These are phyloP conservation scores for Chaenodraco wilsoni DNA, from an alignment of 2,797 vertebrate genomes.

Conservation along the genomic window DNA sequence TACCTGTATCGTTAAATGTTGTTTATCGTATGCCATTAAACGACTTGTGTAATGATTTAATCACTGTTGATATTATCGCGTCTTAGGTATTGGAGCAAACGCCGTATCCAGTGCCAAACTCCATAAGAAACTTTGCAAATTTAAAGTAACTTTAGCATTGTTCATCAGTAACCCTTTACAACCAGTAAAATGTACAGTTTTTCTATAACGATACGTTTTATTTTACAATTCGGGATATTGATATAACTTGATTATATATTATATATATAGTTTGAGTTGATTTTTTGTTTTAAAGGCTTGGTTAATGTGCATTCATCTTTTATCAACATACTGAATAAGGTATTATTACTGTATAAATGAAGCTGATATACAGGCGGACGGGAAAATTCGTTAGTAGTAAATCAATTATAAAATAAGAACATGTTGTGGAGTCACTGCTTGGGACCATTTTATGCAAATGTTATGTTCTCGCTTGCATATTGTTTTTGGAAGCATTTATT, in stretches of 20 bases:
- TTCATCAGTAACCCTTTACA: not conserved
- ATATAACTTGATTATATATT: no score
- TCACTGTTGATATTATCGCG: not conserved
- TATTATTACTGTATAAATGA: not conserved
- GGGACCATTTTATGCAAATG: no score
- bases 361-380: fast-evolving
- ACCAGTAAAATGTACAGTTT: fast-evolving
- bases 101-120: not conserved
- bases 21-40: not conserved
- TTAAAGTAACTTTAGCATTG: not conserved
- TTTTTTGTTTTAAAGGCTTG: not conserved
- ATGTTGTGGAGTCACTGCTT: not conserved
- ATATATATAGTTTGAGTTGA: not conserved
- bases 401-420: fast-evolving
- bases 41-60: not conserved
- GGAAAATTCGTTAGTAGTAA: no score
- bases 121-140: not conserved
- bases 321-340: not conserved
- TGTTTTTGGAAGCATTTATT: no score
- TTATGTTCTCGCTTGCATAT: not conserved
- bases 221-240: not conserved
- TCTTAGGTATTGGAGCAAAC: not conserved
- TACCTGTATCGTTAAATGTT: not conserved
- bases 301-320: not conserved
- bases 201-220: not conserved